Evolutionary conservation across 2,113 vertebrate genomes (phyloP), one percentile per base, ranked within the genome.

Genomic region (Poecilia latipinna): DNA sequence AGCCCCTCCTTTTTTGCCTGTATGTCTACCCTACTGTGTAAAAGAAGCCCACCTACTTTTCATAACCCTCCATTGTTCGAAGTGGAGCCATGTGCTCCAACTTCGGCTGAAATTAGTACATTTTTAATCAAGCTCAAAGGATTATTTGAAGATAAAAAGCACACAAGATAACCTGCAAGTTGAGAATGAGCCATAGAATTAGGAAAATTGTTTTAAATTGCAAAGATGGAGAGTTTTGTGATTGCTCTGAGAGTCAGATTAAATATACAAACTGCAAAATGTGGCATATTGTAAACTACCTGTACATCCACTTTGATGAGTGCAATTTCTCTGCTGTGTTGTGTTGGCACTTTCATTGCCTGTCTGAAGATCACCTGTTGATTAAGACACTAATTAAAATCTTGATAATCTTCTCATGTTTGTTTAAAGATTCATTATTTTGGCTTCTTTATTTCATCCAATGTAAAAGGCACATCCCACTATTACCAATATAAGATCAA

Each of bases 301-400:
- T 71, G 24, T 24, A 42, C 57, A 71, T 71, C 69, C 69, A 28
- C 15, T 71, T 26, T 28, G 69, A 26, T 71, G 69, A 61, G 57
- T 39, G 35, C 70, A 62, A 60, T 62, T 35, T 61, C 57, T 26
- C 17, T 37, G 57, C 35, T 72, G 70, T 61, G 57, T 8, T 72
- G 35, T 72, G 57, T 4, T 33, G 17, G 19, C 51, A 60, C 51
- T 70, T 32, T 61, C 69, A 71, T 29, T 71, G 69, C 1, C 57
- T 72, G 70, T 26, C 61, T 39, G 69, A 61, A 11, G 69, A 61
- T 6, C 54, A 71, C 61, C 69, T 71, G 69, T 72, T 72, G 70
- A 72, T 42, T 61, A 62, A 72, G 70, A 62, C 26, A 72, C 70
- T 72, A 24, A 35, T 61, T 72, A 72, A 61, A 39, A 72, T 57